Base-by-base conservation (phyloP, 2,113 vertebrate genomes). In the Oreochromis spilurus region DNA sequence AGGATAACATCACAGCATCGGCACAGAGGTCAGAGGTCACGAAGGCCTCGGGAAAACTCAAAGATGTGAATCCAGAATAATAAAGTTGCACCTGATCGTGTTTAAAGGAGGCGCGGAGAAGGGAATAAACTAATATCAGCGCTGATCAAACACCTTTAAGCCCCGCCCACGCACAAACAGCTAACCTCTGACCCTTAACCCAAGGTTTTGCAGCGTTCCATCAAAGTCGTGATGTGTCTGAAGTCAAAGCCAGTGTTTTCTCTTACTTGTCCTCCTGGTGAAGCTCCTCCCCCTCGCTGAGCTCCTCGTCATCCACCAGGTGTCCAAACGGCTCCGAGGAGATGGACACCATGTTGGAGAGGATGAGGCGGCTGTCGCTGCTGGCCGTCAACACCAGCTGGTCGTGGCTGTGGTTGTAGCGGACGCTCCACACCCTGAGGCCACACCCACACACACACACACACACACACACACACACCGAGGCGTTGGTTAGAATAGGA, bases 301-400 rank as follows among this genome's bases (percentile, higher is more conserved):
- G 96, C 31, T 99, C 99, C 1, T 99, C 98, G 3, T 99, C 99
- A 4, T 99, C 99, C 88, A 98, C 98, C 95, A 99, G 94, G 92
- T 99, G 99, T 19, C 99, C 99, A 12, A 99, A 99, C 3, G 99
- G 99, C 94, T 99, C 99, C 0, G 99, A 99, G 91, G 99, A 99
- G 96, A 99, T 99, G 90, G 99, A 99, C 86, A 99, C 98, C 98
- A 99, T 99, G 91, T 99, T 99, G 94, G 99, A 99, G 53, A 99
- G 97, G 92, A 99, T 98, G 94, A 99, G 97, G 92, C 98, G 96
- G 97, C 99, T 99, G 95, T 99, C 99, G 36, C 99, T 99, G 97
- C 99, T 99, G 93, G 97, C 98, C 1, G 98, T 99, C 93, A 99
- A 95, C 88, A 99, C 96, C 91, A 99, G 95, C 93, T 99, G 99